Conservation (phyloP, 1,140 invertebrate species). For the Euwallacea similis region DNA sequence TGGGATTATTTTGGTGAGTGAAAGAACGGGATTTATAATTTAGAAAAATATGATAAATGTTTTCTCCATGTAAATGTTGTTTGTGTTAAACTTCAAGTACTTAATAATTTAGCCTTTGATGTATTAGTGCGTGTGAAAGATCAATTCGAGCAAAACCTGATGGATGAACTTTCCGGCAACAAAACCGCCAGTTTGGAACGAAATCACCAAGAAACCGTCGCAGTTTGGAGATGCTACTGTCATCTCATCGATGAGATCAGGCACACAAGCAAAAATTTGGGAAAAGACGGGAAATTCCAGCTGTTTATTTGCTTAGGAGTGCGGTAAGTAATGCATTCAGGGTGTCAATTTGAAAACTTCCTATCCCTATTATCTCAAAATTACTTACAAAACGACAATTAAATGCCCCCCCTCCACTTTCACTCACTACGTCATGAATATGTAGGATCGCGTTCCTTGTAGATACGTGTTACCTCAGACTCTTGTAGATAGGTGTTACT, state of each 20-base stretch:
- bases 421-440: too few relatives aligned
- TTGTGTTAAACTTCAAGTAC: too few relatives aligned
- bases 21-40: not conserved
- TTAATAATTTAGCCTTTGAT: slow-evolving; percentile 16
- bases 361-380: not conserved
- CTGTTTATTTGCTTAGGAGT: slow-evolving; percentile 91
- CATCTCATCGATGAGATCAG: slow-evolving; percentile 84
- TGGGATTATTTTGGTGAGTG: slow-evolving; percentile 95
- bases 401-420: too few relatives aligned
- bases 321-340: slow-evolving; percentile 61
- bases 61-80: too few relatives aligned
- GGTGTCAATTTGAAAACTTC: not conserved
- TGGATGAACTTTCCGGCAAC: slow-evolving; percentile 60
- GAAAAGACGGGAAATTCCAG: slow-evolving; percentile 98
- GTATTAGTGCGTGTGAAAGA: slow-evolving; percentile 80
- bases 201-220: slow-evolving; percentile 64
- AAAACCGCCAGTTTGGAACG: slow-evolving; percentile 54
- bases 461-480: too few relatives aligned
- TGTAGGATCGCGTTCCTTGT: too few relatives aligned
- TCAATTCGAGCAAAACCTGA: slow-evolving; percentile 75
- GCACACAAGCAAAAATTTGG: slow-evolving; percentile 79
- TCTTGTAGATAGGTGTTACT: too few relatives aligned
- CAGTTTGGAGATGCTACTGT: slow-evolving; percentile 75
- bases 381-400: too few relatives aligned
- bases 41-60: not conserved